Conservation (phyloP, 2,888 invertebrate species). For the Bombylius discolor region DNA sequence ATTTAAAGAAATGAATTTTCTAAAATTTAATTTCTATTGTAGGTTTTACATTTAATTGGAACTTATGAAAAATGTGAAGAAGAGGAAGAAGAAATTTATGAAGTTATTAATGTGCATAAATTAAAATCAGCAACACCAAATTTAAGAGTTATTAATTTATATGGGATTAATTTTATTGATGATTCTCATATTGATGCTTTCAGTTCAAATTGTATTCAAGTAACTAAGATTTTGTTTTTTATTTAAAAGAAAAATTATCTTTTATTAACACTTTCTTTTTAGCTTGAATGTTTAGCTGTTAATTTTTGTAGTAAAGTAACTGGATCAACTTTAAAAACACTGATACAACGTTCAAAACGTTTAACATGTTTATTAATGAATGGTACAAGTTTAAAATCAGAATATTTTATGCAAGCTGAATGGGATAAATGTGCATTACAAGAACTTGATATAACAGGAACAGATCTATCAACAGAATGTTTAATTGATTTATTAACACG, state of each 20-base stretch:
- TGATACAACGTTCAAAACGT: conserved; percentile 86
- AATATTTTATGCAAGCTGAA: conserved; percentile 88
- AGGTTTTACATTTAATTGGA: conserved; percentile 87
- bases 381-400: conserved; percentile 89
- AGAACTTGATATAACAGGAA: conserved; percentile 94
- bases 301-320: conserved; percentile 96
- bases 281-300: conserved; percentile 92
- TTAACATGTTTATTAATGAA: conserved; percentile 88
- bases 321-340: conserved; percentile 85
- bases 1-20: too few species aligned
- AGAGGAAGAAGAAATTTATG: conserved; percentile 98
- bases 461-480: conserved; percentile 88
- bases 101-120: conserved; percentile 97
- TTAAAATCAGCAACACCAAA: conserved; percentile 97
- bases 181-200: conserved; percentile 98
- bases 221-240: conserved; percentile 19
- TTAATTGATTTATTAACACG: conserved; percentile 83
- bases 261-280: not conserved
- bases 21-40: not conserved
- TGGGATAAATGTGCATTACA: conserved; percentile 94
- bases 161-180: conserved; percentile 96
- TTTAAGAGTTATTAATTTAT: conserved; percentile 90
- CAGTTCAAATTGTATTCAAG: conserved; percentile 87
- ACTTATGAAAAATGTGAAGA: conserved; percentile 97
- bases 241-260: not conserved